Percentiles rank a stretch among this genome's conserved stretches.
Evolutionary conservation across 1,140 invertebrate genomes (phyloP).

Genomic region (Dreissena rostriformis): DNA sequence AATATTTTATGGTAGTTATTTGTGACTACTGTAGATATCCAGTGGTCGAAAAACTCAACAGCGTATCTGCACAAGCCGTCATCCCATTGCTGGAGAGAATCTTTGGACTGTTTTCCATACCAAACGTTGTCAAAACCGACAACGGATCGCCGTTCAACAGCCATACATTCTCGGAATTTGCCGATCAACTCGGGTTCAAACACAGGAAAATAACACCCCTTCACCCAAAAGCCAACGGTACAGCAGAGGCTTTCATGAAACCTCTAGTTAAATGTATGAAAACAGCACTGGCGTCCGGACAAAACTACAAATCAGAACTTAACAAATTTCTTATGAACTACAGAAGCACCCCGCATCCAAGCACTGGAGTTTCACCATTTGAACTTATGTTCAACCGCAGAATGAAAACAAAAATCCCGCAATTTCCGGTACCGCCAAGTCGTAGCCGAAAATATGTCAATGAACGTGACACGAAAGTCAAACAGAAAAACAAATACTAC

Average conservation of each 20-base stretch:
- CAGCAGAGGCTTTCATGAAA: slow-evolving; percentile 60
- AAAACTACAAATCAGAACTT: slow-evolving; percentile 55
- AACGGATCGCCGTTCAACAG: slow-evolving; percentile 61
- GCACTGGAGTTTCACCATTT: slow-evolving; percentile 24
- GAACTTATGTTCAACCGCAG: slow-evolving; percentile 24
- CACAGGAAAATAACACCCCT: slow-evolving; percentile 20
- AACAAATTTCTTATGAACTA: slow-evolving; percentile 16
- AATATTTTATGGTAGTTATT: slow-evolving; percentile 69
- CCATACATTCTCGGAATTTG: slow-evolving; percentile 25
- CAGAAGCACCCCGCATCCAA: slow-evolving; percentile 6
- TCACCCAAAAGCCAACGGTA: slow-evolving; percentile 35
- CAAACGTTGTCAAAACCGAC: slow-evolving; percentile 60
- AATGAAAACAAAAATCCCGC: background rate
- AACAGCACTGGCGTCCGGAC: slow-evolving; percentile 22
- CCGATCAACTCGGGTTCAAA: slow-evolving; percentile 23
- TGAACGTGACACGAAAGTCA: background rate
- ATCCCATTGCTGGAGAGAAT: slow-evolving; percentile 46
- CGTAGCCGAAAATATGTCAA: no score
- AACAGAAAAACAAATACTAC: background rate
- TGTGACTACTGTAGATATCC: slow-evolving; percentile 70
- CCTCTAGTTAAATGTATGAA: slow-evolving; percentile 50
- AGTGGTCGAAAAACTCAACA: slow-evolving; percentile 57
- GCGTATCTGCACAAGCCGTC: slow-evolving; percentile 18
- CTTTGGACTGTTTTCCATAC: slow-evolving; percentile 54
- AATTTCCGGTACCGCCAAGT: no score